Evolutionary conservation across 2,797 vertebrate genomes (phyloP).

Genomic region (Myotis pilosus): DNA sequence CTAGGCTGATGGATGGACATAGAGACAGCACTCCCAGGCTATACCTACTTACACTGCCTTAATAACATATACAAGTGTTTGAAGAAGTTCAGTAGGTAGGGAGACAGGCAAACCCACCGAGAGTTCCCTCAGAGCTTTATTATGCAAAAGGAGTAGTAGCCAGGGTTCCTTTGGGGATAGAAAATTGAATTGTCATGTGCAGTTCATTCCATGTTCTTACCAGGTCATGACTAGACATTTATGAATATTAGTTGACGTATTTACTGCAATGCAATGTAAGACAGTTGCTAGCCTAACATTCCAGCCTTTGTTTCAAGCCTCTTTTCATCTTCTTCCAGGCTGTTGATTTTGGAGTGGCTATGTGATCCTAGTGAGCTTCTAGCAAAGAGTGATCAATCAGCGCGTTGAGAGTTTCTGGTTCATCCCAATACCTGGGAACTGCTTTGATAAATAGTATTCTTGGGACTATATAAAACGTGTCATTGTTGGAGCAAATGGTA

Average conservation of each 20-base stretch:
- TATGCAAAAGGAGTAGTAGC: not conserved
- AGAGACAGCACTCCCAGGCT: not conserved
- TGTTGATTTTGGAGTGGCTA: conserved; percentile 82
- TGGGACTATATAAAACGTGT: conserved; percentile 36
- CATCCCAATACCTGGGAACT: conserved; percentile 79
- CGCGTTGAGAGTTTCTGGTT: conserved; percentile 78
- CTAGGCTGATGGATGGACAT: not conserved
- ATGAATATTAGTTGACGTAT: conserved; percentile 80
- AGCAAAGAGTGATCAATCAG: conserved; percentile 79
- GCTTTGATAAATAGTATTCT: conserved; percentile 72
- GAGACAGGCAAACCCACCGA: not conserved
- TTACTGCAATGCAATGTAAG: conserved; percentile 77
- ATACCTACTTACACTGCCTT: not conserved
- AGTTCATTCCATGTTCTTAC: conserved; percentile 73
- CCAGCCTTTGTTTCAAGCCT: conserved; percentile 78
- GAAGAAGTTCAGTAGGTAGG: not conserved
- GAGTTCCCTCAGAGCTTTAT: not conserved
- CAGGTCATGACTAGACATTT: conserved; percentile 67
- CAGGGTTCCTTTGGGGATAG: not conserved
- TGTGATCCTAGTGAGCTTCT: conserved; percentile 65
- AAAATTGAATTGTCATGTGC: not conserved
- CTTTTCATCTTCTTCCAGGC: conserved; percentile 77
- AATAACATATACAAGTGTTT: not conserved
- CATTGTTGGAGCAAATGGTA: conserved; percentile 36
- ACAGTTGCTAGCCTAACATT: conserved; percentile 81